Percentiles rank a stretch among this genome's conserved stretches.
Evolutionary conservation across 2,113 vertebrate species (phyloP).

Genomic region (Psittacara wagleri): DNA sequence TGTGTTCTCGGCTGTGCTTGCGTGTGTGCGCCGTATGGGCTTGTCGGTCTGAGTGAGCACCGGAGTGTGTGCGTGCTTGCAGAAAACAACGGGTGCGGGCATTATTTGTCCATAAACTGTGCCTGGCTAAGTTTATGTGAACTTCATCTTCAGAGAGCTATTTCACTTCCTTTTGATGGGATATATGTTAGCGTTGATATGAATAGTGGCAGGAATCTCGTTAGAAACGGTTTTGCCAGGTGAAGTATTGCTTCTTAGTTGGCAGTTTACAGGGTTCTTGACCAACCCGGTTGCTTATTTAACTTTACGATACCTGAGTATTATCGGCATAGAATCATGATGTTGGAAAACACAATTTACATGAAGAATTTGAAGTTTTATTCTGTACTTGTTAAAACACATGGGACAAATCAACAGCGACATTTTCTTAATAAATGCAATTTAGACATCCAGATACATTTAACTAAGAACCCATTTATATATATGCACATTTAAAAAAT

Average conservation of each 20-base stretch:
- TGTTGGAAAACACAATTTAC: neutral
- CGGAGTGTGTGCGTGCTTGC: neutral
- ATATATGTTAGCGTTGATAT: conserved; percentile 8
- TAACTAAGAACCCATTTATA: neutral
- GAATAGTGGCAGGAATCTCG: neutral
- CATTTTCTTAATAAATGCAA: neutral
- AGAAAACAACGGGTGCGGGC: neutral
- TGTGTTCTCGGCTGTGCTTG: accelerated
- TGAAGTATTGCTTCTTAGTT: neutral
- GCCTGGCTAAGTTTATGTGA: conserved; percentile 49
- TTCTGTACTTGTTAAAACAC: neutral
- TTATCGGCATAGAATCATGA: too few species aligned
- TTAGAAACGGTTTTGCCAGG: neutral
- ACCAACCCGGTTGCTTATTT: neutral
- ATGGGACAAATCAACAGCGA: neutral
- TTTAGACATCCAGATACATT: neutral
- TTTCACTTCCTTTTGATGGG: conserved; percentile 52
- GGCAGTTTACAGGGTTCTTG: neutral
- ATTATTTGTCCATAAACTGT: neutral
- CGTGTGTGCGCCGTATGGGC: neutral
- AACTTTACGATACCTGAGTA: neutral
- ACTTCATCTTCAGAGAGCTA: conserved; percentile 38
- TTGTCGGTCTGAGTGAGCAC: too few species aligned
- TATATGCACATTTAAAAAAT: neutral
- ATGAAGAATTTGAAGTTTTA: neutral